phyloP scores from a whole-genome alignment of 2,113 vertebrate genomes.

The Machaerirhynchus nigripectus region DNA sequence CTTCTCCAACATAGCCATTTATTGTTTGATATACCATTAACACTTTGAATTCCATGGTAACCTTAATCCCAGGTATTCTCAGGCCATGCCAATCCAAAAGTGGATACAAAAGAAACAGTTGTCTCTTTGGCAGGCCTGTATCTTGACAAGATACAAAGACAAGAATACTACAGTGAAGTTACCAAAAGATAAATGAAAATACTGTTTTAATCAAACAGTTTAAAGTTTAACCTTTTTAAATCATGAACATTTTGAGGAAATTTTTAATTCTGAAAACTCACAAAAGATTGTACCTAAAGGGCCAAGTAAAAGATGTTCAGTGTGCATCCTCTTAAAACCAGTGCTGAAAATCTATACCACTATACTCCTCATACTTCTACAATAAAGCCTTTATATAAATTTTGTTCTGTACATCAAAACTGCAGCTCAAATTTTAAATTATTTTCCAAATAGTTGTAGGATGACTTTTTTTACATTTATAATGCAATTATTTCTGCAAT shows the following conservation, averaged over 20 bases:
- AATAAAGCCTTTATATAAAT: neutral
- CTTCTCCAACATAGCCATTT: neutral
- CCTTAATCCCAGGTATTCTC: neutral
- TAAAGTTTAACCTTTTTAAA: neutral
- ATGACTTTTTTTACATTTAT: neutral
- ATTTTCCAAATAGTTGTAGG: neutral
- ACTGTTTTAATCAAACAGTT: neutral
- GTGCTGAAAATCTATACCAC: neutral
- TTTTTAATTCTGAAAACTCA: neutral
- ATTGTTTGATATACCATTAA: neutral
- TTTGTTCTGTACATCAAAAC: neutral
- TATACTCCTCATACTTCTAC: neutral
- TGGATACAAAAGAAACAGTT: neutral
- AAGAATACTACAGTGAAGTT: neutral
- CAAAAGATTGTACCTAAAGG: neutral
- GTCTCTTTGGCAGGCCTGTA: neutral
- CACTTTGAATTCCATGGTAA: neutral
- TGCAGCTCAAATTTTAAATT: neutral
- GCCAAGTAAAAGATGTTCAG: fast-evolving
- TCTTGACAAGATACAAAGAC: neutral
- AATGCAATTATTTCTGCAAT: neutral
- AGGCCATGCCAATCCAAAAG: neutral
- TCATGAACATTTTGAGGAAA: neutral
- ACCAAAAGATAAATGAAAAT: neutral
- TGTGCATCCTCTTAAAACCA: neutral